A percentile compares a stretch with the other conserved stretches of the same genome.
Evolutionary conservation across 1,140 invertebrate species (phyloP).

Genomic region (Eupeodes corollae): DNA sequence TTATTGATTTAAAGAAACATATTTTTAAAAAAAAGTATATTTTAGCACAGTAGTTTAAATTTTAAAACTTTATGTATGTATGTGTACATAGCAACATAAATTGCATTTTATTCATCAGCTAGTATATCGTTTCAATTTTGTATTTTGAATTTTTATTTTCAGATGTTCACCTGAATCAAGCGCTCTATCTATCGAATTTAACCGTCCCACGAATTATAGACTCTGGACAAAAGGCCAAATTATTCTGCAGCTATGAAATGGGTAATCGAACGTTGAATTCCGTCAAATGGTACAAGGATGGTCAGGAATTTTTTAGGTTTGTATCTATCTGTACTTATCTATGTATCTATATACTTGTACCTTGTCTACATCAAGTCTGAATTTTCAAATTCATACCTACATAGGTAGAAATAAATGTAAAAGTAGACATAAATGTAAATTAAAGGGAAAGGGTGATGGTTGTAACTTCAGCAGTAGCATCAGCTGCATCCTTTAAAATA

Average conservation of each 20-base stretch:
- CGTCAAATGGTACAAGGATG: conserved; percentile 71
- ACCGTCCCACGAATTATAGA: conserved; percentile 42
- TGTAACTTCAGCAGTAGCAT: not conserved
- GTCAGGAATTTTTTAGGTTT: conserved; percentile 59
- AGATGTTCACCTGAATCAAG: conserved; percentile 21
- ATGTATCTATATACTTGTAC: no score
- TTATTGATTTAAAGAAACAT: no score
- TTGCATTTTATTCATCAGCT: no score
- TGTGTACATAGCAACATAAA: no score
- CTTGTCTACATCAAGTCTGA: conserved; percentile 25
- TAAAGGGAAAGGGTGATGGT: conserved; percentile 11
- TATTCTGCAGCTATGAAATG: conserved; percentile 46
- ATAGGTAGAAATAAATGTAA: conserved; percentile 22
- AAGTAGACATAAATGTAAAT: conserved; percentile 26
- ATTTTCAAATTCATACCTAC: not conserved
- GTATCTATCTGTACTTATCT: no score
- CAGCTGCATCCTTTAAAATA: not conserved
- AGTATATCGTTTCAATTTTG: no score
- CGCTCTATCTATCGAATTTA: conserved; percentile 29
- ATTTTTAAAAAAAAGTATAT: no score
- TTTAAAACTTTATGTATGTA: no score
- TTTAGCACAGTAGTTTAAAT: no score
- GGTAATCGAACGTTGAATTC: conserved; percentile 57
- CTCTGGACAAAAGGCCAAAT: conserved; percentile 40
- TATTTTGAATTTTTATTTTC: conserved; percentile 9